These are phyloP conservation scores for Silurus glanis DNA, from an alignment of 2,113 vertebrate species.

Conservation along the genomic window DNA sequence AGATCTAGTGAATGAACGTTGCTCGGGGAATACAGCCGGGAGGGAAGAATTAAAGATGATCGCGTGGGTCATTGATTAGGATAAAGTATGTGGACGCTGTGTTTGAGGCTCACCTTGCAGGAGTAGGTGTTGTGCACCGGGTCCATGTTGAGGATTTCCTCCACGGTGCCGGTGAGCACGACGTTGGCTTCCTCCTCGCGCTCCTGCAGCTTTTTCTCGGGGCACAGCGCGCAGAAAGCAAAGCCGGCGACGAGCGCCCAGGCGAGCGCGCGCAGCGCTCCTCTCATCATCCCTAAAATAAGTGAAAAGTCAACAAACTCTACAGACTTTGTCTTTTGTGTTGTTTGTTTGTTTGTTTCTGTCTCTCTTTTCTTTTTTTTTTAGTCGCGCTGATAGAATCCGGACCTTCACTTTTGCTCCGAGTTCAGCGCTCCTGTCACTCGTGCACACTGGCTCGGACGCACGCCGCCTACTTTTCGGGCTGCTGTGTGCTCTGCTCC, in stretches of 20 bases:
- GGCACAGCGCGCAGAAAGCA: conserved; percentile 74
- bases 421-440: conserved; percentile 36
- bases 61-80: not conserved
- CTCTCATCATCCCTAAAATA: conserved; percentile 59
- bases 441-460: conserved; percentile 12
- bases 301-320: conserved; percentile 33
- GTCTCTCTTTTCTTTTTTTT: not conserved
- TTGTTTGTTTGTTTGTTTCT: not conserved
- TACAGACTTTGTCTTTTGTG: not conserved
- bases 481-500: not conserved
- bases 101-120: conserved; percentile 83
- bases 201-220: conserved; percentile 86
- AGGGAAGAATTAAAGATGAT: too few species aligned
- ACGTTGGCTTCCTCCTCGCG: conserved; percentile 90
- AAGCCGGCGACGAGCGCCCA: conserved; percentile 67
- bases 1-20: not conserved
- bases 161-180: conserved; percentile 93
- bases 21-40: not conserved
- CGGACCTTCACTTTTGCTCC: conserved; percentile 10
- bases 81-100: not conserved
- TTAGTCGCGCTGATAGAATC: not conserved
- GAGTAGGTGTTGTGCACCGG: conserved; percentile 96
- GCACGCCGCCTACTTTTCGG: conserved; percentile 5
- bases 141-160: conserved; percentile 95
- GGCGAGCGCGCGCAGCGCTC: conserved; percentile 60